Evolutionary conservation across 1,140 invertebrate species (phyloP), one percentile per base, ranked within the genome.

Genomic region (Goniozus legneri): DNA sequence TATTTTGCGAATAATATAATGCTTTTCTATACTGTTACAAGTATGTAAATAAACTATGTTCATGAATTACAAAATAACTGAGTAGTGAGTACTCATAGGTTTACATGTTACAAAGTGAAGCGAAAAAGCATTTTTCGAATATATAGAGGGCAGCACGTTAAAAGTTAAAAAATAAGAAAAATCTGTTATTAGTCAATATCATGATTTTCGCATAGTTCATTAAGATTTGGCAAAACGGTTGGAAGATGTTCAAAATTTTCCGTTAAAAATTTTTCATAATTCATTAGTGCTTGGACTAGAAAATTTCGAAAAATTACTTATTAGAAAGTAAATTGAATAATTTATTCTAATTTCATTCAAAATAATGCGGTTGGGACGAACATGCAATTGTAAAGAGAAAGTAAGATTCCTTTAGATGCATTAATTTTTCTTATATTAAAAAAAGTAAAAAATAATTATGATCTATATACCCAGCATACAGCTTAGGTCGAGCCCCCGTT

Each of bases 341-440:
- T 3, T 34, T 13, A 24, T 27, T n/a, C 8, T 12, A 35, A 16
- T 2, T 12, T 21, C 3, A 3, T 16, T 18, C 8, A 30, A 8
- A 41, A 57, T 56, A 45, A 47, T 34, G 21, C 35, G 13, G 7
- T 21, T 41, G 12, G 48, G 15, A 8, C 16, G 39, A 39, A 51
- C 38, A 44, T 57, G 49, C 45, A 31, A 14, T 15, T 57, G 53
- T 18, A 52, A 45, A 44, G 30, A 48, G 1, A 52, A 57, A 30
- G 55, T 57, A 44, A 56, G 24, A 3, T 27, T 18, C 18, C 22
- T 41, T 41, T 33, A 33, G 4, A 12, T 2, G 6, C 16, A 1
- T 22, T 7, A 14, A 14, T 33, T 20, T 21, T 20, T 34, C 18
- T 18, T 31, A 3, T 3, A n/a, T 35, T 30, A 2, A 12, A 27